phyloP scores from a whole-genome alignment of 2,113 vertebrate species.

The Triplophysa dalaica region DNA sequence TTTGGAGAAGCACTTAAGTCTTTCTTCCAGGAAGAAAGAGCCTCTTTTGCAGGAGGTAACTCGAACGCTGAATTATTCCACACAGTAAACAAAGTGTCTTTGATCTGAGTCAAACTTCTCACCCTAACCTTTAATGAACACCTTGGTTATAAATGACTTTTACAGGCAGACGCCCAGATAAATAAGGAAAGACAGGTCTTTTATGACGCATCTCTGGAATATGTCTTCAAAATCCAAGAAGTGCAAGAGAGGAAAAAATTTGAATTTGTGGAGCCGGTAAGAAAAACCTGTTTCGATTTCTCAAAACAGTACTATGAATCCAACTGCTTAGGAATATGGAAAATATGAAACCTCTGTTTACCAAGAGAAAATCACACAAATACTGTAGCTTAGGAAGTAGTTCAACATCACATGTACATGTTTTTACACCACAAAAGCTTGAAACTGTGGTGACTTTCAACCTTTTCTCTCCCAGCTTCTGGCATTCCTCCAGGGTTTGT shows the following conservation, averaged over 20 bases:
- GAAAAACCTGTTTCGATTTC: constrained; percentile 26
- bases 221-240: constrained; percentile 98
- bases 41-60: constrained; percentile 92
- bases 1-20: constrained; percentile 93
- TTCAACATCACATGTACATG: background rate
- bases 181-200: constrained; percentile 94
- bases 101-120: background rate
- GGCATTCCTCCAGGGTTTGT: constrained; percentile 96
- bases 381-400: no score
- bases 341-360: background rate
- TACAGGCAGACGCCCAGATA: constrained; percentile 90
- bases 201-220: constrained; percentile 93
- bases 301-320: background rate
- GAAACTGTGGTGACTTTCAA: background rate
- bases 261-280: constrained; percentile 98
- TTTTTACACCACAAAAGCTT: background rate
- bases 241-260: constrained; percentile 99
- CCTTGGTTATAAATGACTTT: constrained; percentile 37
- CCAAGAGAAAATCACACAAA: background rate
- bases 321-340: background rate
- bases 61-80: background rate
- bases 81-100: background rate
- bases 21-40: constrained; percentile 97
- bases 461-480: constrained; percentile 80
- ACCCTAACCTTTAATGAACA: background rate